These are phyloP conservation scores for Cylloceria caligata DNA, from an alignment of 2,888 invertebrate genomes.

Conservation along the genomic window DNA sequence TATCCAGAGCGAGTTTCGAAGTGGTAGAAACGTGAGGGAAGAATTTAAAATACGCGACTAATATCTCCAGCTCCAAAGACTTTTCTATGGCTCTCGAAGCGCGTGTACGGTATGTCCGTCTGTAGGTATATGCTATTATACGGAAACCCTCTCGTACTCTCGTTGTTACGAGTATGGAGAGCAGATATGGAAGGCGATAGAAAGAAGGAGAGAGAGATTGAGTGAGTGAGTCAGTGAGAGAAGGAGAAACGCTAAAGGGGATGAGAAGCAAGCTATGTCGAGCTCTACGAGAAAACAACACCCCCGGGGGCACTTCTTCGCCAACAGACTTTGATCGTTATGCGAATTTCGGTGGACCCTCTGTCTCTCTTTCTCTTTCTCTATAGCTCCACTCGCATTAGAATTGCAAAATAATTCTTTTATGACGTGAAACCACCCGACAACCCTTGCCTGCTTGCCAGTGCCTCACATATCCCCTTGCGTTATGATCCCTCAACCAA, in stretches of 20 bases:
- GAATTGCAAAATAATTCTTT: constrained; percentile 72
- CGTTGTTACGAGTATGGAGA: constrained; percentile 51
- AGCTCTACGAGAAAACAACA: constrained; percentile 63
- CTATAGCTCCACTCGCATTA: constrained; percentile 55
- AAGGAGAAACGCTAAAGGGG: constrained; percentile 17
- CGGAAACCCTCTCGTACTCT: constrained; percentile 38
- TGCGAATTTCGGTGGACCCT: constrained; percentile 69
- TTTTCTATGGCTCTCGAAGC: constrained; percentile 39
- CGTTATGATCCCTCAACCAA: constrained; percentile 45
- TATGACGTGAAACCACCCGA: constrained; percentile 68
- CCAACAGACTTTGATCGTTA: constrained; percentile 69
- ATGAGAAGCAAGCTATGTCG: constrained; percentile 32
- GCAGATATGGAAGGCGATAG: constrained; percentile 7
- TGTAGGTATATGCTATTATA: constrained; percentile 51
- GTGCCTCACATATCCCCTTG: constrained; percentile 42
- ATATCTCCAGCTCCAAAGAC: constrained; percentile 49
- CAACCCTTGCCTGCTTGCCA: constrained; percentile 61
- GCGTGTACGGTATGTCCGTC: constrained; percentile 31
- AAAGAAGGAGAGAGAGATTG: not conserved
- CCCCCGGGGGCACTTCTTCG: constrained; percentile 68
- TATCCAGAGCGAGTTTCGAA: constrained; percentile 24
- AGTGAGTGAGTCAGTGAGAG: constrained; percentile 3
- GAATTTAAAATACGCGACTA: constrained; percentile 65
- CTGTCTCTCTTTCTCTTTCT: constrained; percentile 45
- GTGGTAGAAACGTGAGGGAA: constrained; percentile 35